Percentiles rank a stretch among this genome's conserved stretches.
phyloP scores from a whole-genome alignment of 1,140 invertebrate genomes.

The Brachionus rotundiformis region DNA sequence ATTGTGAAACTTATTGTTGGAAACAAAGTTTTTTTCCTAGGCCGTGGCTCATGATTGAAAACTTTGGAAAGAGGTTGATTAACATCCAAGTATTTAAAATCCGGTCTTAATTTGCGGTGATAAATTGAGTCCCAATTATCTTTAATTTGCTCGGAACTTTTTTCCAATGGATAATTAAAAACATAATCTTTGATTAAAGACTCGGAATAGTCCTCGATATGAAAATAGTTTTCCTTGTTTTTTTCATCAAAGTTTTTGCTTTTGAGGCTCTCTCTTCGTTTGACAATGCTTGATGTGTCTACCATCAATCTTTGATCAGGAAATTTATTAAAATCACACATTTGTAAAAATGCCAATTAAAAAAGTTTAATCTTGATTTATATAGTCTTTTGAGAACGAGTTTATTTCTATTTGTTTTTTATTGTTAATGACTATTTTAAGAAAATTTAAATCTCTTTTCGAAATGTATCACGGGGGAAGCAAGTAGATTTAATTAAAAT shows the following conservation, averaged over 20 bases:
- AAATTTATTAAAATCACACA: background rate
- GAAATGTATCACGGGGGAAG: no score
- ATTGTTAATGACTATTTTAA: constrained; percentile 15
- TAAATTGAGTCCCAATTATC: constrained; percentile 33
- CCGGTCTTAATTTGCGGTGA: background rate
- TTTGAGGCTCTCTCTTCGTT: background rate
- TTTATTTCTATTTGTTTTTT: background rate
- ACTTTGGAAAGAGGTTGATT: background rate
- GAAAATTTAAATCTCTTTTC: no score
- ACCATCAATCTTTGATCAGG: background rate
- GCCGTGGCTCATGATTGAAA: background rate
- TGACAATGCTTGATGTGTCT: background rate
- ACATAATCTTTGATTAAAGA: background rate
- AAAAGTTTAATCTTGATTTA: background rate
- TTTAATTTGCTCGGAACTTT: background rate
- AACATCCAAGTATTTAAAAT: background rate
- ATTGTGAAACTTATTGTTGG: background rate
- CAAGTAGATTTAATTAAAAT: background rate
- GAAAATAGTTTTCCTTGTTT: background rate
- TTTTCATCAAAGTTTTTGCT: background rate
- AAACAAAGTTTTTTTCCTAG: background rate
- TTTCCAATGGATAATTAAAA: background rate
- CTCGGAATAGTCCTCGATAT: constrained; percentile 8
- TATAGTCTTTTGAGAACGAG: background rate
- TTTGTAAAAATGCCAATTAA: background rate